A percentile compares a stretch with the other conserved stretches of the same genome.
Conservation (phyloP, 2,888 invertebrate genomes). For the Drosophila incognita region DNA sequence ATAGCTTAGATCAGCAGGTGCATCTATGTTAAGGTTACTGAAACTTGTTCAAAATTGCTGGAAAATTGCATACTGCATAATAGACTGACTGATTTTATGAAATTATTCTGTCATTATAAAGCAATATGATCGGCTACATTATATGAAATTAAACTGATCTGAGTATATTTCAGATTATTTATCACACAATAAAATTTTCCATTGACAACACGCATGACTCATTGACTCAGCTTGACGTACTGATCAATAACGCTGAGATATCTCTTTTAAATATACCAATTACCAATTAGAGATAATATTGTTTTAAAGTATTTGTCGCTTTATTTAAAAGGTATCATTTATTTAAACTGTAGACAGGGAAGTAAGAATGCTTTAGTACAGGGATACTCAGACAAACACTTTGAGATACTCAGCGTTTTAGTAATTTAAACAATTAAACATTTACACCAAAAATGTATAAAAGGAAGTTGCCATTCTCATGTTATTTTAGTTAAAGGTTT, state of each 20-base stretch:
- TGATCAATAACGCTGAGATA: neutral
- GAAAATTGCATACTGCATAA: neutral
- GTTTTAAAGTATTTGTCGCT: too few species aligned
- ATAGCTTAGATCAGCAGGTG: conserved; percentile 7
- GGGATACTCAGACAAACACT: too few species aligned
- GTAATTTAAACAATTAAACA: too few species aligned
- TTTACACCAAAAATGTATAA: neutral
- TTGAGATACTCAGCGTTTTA: too few species aligned
- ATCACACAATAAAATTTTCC: neutral
- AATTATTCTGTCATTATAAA: neutral
- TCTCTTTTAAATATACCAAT: neutral
- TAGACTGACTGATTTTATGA: neutral
- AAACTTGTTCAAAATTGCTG: neutral
- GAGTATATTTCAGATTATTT: neutral
- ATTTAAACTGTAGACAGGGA: neutral
- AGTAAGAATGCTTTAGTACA: too few species aligned
- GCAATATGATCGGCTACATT: neutral
- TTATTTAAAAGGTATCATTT: neutral
- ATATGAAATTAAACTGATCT: neutral
- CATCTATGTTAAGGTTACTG: neutral
- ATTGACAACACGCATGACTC: neutral
- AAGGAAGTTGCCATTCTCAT: neutral
- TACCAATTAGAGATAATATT: neutral
- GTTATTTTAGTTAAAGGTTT: neutral
- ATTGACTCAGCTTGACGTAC: neutral